Base-by-base conservation (phyloP, 2,797 vertebrate species). In the Perodicticus potto region DNA sequence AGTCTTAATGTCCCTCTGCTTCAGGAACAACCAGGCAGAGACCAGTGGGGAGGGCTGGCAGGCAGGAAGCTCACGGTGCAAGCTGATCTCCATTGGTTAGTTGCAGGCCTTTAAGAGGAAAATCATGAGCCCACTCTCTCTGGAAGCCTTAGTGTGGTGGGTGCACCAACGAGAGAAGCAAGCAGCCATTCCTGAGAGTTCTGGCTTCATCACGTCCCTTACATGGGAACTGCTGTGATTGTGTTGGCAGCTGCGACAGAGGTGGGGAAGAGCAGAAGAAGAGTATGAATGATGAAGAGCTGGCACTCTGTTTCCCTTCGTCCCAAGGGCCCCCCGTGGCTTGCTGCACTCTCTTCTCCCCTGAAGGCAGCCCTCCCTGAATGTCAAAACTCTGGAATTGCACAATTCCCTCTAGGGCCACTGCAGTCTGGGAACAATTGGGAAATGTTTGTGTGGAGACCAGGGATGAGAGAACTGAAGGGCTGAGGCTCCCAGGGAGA, bases 161-260 rank as follows among this genome's bases (percentile, higher is more conserved):
- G 16, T 19, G 32, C 16, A 67, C 65, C 65, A 67, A 67, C 14
- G n/a, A 32, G 29, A 16, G 16, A 32, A 49, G 49, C 49, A 67
- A 67, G 65, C 14, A n/a, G 32, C 65, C 65, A 67, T 32, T 67
- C 65, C 7, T 67, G 32, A 67, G 16, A n/a, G 65, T 16, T n/a
- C 65, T n/a, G 29, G 32, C 65, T 67, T 23, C n/a, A 3, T 67
- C 16, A 40, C 40, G 7, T 67, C 29, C 65, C 32, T n/a, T 67
- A 3, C 1, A 0, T 65, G 63, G 1, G 13, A 65, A 32, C 29
- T 65, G 13, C 29, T 7, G 17, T 19, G 7, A 3, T 7, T n/a
- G 13, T 32, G 32, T 19, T n/a, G 16, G 32, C 32, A 67, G 32
- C 32, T 67, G 63, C n/a, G 7, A n/a, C 29, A 32, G 65, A 67